A percentile compares a stretch with the other conserved stretches of the same genome.
Evolutionary conservation across 2,888 invertebrate genomes (phyloP).

Genomic region (Scaptomyza polygonia): DNA sequence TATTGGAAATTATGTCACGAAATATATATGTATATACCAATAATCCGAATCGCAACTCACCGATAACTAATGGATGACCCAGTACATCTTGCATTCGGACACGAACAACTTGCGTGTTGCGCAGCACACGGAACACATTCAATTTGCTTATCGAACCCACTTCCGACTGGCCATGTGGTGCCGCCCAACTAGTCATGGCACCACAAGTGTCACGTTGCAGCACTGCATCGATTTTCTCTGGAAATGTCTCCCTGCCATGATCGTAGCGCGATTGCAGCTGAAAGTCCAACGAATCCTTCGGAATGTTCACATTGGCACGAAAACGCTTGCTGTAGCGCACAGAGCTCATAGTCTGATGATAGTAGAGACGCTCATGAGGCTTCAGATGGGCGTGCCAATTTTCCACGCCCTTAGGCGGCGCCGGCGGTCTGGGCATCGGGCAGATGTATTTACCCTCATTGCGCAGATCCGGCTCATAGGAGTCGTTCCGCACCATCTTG

Average conservation of each 20-base stretch:
- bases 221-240: slow-evolving; percentile 87
- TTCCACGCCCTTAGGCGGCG: slow-evolving; percentile 54
- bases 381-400: slow-evolving; percentile 82
- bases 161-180: slow-evolving; percentile 51
- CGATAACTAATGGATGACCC: slow-evolving; percentile 85
- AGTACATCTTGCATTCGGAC: slow-evolving; percentile 83
- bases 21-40: no score
- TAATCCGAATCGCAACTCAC: slow-evolving; percentile 49
- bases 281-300: slow-evolving; percentile 89
- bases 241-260: slow-evolving; percentile 88
- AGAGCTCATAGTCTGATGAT: slow-evolving; percentile 86
- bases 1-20: background rate
- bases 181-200: slow-evolving; percentile 71
- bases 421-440: slow-evolving; percentile 81
- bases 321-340: slow-evolving; percentile 85
- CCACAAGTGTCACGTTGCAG: slow-evolving; percentile 88
- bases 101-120: slow-evolving; percentile 85
- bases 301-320: slow-evolving; percentile 81
- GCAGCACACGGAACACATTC: slow-evolving; percentile 86
- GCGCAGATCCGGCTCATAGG: slow-evolving; percentile 84
- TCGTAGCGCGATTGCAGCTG: slow-evolving; percentile 88
- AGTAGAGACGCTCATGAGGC: slow-evolving; percentile 85
- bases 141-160: slow-evolving; percentile 73
- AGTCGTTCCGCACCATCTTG: slow-evolving; percentile 71
- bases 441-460: slow-evolving; percentile 84